Evolutionary conservation across 2,113 vertebrate species (phyloP).

Genomic region (Motacilla alba): DNA sequence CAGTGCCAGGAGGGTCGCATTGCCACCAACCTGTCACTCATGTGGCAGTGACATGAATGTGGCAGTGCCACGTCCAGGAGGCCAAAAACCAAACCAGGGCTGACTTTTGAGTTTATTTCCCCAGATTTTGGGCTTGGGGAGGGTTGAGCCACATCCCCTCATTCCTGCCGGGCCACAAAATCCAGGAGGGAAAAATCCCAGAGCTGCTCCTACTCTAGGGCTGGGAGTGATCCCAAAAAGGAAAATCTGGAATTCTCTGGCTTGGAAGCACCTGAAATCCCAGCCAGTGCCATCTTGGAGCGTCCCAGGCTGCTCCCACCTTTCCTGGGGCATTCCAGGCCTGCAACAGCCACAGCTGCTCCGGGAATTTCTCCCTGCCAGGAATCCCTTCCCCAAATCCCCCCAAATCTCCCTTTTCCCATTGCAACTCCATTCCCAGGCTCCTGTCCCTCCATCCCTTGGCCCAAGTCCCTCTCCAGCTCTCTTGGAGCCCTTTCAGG

Average conservation of each 20-base stretch:
- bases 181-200: too few species aligned
- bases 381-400: background rate
- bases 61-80: background rate
- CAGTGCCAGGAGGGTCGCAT: fast-evolving
- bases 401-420: background rate
- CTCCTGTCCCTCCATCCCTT: background rate
- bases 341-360: background rate
- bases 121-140: background rate
- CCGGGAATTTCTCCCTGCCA: background rate
- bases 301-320: too few species aligned
- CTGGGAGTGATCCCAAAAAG: too few species aligned
- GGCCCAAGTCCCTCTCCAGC: background rate
- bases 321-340: too few species aligned
- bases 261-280: background rate
- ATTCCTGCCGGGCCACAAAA: background rate
- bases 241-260: too few species aligned
- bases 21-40: fast-evolving
- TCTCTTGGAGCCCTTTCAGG: background rate
- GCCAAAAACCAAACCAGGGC: fast-evolving
- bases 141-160: background rate
- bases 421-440: background rate
- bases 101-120: background rate
- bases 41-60: background rate
- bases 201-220: background rate
- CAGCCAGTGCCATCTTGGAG: background rate